phyloP scores from a whole-genome alignment of 2,888 invertebrate species.

The Chesias legatella region DNA sequence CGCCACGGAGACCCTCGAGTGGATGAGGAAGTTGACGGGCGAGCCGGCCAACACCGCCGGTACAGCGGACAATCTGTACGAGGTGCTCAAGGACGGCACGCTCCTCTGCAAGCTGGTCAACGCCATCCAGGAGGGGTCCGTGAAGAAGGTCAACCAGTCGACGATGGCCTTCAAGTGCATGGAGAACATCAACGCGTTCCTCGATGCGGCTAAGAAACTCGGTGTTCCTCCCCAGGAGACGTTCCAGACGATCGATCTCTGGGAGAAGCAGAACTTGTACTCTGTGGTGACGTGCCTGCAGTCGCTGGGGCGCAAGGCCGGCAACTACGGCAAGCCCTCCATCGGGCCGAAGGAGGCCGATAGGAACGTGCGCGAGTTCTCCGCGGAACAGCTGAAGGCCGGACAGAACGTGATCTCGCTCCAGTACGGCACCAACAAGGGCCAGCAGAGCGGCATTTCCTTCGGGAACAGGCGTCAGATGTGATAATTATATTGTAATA shows the following conservation, averaged over 20 bases:
- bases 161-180: slow-evolving; percentile 98
- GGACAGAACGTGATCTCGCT: slow-evolving; percentile 95
- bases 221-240: slow-evolving; percentile 97
- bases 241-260: slow-evolving; percentile 99
- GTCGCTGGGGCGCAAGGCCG: slow-evolving; percentile 95
- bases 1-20: slow-evolving; percentile 94
- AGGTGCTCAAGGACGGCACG: slow-evolving; percentile 93
- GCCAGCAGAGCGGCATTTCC: slow-evolving; percentile 96
- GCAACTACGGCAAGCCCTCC: slow-evolving; percentile 90
- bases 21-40: slow-evolving; percentile 93
- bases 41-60: slow-evolving; percentile 91
- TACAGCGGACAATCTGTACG: slow-evolving; percentile 93
- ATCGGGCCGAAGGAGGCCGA: slow-evolving; percentile 98
- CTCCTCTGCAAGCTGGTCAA: slow-evolving; percentile 95
- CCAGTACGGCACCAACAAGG: slow-evolving; percentile 98
- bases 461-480: slow-evolving; percentile 98
- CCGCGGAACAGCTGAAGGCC: slow-evolving; percentile 95
- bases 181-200: slow-evolving; percentile 98
- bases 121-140: slow-evolving; percentile 89
- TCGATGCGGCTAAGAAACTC: slow-evolving; percentile 89
- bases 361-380: slow-evolving; percentile 95
- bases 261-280: slow-evolving; percentile 97
- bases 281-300: slow-evolving; percentile 97
- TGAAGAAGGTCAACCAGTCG: slow-evolving; percentile 95
- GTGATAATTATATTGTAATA: slow-evolving; percentile 74